Base-by-base conservation (phyloP, 2,113 vertebrate species). In the Smithornis capensis region DNA sequence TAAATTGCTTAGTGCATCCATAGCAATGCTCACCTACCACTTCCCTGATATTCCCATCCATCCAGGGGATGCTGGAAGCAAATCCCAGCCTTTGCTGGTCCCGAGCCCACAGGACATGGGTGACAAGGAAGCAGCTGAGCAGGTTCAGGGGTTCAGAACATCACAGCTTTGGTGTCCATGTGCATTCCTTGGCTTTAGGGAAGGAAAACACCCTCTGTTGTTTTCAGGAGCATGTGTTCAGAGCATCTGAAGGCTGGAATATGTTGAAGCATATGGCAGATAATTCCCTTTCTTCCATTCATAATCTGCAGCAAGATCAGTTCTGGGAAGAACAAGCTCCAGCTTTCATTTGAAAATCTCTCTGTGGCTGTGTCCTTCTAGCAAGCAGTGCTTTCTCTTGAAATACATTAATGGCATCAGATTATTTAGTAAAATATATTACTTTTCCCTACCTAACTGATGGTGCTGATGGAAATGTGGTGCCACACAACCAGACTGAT, bases 151-250 rank as follows among this genome's bases (percentile, higher is more conserved):
- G 40, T n/a, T 45, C 52, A 47, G 77, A 87, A 33, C 64, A 56
- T 21, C 56, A 27, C 69, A 92, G 89, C 57, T 65, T 79, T 28
- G 84, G 33, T 69, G 74, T n/a, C 87, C 89, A 38, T 62, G 4
- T 5, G 74, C 59, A 18, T 55, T 25, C 78, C 64, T 55, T 85
- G 87, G 93, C 91, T 95, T 94, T 18, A 83, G 74, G 93, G 84
- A 80, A 74, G 84, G 87, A 87, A 96, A 95, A 95, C 94, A 90
- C 67, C 87, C 93, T 95, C 94, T 96, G 93, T 71, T 95, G 81
- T 94, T 96, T 97, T 73, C 83, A 45, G 28, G 35, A 91, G 69
- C 94, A 92, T 84, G 92, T 92, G 91, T 94, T 95, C 81, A 27
- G 49, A 95, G 87, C 94, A 94, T 92, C 87, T 96, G 89, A 96